Evolutionary conservation across 2,888 invertebrate species (phyloP).

Genomic region (Cyrtodaria siliqua): DNA sequence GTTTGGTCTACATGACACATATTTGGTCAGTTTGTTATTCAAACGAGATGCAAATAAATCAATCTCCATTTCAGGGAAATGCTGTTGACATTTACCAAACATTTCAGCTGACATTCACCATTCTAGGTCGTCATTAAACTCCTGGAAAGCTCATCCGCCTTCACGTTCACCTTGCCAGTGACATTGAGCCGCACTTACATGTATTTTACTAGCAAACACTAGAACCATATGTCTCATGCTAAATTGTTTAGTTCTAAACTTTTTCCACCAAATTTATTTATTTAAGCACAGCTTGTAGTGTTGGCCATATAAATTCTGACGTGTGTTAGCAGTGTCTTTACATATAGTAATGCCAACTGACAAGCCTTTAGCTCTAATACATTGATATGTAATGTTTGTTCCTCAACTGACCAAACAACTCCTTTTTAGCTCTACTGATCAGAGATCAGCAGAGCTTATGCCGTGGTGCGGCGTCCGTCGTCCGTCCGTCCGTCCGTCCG

Average conservation of each 20-base stretch:
- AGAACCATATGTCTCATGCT: constrained; percentile 2
- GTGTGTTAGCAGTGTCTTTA: not conserved
- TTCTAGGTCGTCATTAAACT: too few species aligned
- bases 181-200: constrained; percentile 36
- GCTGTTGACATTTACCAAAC: too few species aligned
- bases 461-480: too few species aligned
- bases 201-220: constrained; percentile 14
- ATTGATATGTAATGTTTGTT: constrained; percentile 47
- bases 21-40: too few species aligned
- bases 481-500: too few species aligned
- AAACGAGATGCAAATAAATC: too few species aligned
- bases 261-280: constrained; percentile 30
- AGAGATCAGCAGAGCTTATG: too few species aligned
- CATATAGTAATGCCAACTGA: constrained; percentile 15
- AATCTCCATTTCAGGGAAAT: too few species aligned
- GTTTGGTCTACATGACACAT: too few species aligned
- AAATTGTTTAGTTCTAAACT: not conserved
- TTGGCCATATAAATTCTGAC: constrained; percentile 25
- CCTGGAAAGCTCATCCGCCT: constrained; percentile 37
- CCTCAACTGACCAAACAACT: too few species aligned
- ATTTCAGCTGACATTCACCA: too few species aligned
- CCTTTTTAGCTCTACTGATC: too few species aligned
- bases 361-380: constrained; percentile 35
- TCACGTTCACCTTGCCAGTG: constrained; percentile 27
- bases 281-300: constrained; percentile 25